These are phyloP conservation scores for Cheracebus regulus DNA, from an alignment of 2,797 vertebrate genomes.

Conservation along the genomic window DNA sequence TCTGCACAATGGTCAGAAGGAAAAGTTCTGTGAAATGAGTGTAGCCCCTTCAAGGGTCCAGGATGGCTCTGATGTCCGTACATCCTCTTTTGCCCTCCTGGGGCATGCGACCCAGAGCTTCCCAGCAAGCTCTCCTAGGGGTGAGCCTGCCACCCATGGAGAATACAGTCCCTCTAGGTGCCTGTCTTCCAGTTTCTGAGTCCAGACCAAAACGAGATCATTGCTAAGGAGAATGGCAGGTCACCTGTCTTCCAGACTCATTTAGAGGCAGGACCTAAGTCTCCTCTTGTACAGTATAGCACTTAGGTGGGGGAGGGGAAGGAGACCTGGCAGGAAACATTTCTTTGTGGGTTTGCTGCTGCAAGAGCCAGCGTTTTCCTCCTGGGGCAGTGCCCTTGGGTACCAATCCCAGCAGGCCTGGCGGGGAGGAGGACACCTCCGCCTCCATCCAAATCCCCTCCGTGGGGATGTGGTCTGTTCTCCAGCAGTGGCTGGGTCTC, in stretches of 20 bases:
- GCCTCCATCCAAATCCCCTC: no score
- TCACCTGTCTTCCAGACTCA: neutral
- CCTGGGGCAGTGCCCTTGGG: rapidly evolving
- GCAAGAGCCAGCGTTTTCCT: rapidly evolving
- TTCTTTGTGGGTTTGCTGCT: neutral
- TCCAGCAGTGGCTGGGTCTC: neutral
- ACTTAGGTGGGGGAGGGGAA: neutral
- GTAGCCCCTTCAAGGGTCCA: neutral
- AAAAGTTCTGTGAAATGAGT: neutral
- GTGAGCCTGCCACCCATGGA: neutral
- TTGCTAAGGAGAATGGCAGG: neutral
- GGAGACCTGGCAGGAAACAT: rapidly evolving
- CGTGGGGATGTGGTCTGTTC: neutral
- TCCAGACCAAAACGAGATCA: neutral
- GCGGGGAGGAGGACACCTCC: neutral
- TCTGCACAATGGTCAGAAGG: neutral
- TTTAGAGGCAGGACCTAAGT: rapidly evolving
- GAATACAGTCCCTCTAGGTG: no score
- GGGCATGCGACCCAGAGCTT: neutral
- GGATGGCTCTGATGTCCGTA: rapidly evolving
- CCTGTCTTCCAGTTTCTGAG: neutral
- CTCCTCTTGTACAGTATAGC: rapidly evolving
- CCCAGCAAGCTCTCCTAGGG: no score
- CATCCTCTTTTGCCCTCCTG: neutral
- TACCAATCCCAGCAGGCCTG: neutral